Evolutionary conservation across 2,888 invertebrate genomes (phyloP).

Genomic region (Lasioglossum leucozonium): DNA sequence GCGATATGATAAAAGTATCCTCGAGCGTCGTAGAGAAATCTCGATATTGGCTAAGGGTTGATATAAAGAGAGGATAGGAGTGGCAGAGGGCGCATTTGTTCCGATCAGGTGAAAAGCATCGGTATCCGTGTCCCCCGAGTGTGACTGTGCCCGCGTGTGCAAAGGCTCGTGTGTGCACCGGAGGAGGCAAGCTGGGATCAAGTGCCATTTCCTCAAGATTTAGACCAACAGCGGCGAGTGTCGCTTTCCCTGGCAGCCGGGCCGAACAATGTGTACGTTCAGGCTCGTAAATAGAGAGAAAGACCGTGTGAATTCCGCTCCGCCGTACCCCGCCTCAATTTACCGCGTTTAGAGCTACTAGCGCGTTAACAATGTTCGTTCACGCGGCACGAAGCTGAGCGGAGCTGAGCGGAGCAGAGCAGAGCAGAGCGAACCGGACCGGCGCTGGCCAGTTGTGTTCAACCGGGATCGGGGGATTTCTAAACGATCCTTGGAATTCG

Average conservation of each 20-base stretch:
- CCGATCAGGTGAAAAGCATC: conserved; percentile 37
- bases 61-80: not conserved
- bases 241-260: conserved; percentile 36
- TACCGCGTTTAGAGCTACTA: conserved; percentile 33
- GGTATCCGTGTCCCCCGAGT: conserved; percentile 11
- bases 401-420: not conserved
- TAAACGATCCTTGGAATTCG: conserved; percentile 8
- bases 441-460: not conserved
- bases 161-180: not conserved
- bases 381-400: not conserved
- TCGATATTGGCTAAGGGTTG: not conserved
- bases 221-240: conserved; percentile 50
- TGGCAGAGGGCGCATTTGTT: not conserved
- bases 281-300: conserved; percentile 43
- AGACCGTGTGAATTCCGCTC: conserved; percentile 46
- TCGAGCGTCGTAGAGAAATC: not conserved
- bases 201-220: conserved; percentile 59
- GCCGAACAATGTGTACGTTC: conserved; percentile 39
- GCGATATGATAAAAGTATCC: too few species aligned
- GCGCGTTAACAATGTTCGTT: conserved; percentile 34
- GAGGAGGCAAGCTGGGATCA: conserved; percentile 37
- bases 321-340: conserved; percentile 31
- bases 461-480: conserved; percentile 30
- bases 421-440: not conserved
- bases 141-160: not conserved